phyloP scores from a whole-genome alignment of 2,888 invertebrate genomes.

The Unio delphinus region DNA sequence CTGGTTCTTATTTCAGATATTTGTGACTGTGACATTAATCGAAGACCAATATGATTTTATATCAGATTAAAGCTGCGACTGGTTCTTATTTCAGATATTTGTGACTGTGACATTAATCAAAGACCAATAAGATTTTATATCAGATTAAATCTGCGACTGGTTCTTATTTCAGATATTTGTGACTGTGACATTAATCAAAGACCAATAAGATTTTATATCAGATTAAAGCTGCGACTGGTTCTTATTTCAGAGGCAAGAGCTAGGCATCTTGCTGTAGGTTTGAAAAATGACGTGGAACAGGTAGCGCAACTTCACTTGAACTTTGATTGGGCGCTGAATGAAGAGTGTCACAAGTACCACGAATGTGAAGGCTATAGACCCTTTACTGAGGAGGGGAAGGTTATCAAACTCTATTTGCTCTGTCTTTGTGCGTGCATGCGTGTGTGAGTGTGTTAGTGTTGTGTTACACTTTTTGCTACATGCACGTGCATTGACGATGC shows the following conservation, averaged over 20 bases:
- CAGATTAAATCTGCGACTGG: no score
- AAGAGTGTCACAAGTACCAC: conserved; percentile 39
- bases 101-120: no score
- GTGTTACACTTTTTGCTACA: not conserved
- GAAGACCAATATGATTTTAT: no score
- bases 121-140: no score
- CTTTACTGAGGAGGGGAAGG: conserved; percentile 43
- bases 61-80: no score
- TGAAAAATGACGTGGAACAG: conserved; percentile 50
- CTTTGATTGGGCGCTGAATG: conserved; percentile 54
- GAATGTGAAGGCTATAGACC: conserved; percentile 40
- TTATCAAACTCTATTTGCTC: conserved; percentile 12
- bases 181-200: no score
- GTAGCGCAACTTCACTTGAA: conserved; percentile 26
- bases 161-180: not conserved
- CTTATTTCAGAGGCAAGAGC: conserved; percentile 37
- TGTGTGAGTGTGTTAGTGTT: no score
- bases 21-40: no score
- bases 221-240: not conserved
- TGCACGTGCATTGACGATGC: not conserved
- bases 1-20: no score
- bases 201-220: not conserved
- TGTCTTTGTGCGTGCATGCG: no score
- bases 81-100: no score
- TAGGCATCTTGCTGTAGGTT: conserved; percentile 39